Evolutionary conservation across 1,140 invertebrate species (phyloP), one percentile per base, ranked within the genome.

Genomic region (Harpegnathos saltator): DNA sequence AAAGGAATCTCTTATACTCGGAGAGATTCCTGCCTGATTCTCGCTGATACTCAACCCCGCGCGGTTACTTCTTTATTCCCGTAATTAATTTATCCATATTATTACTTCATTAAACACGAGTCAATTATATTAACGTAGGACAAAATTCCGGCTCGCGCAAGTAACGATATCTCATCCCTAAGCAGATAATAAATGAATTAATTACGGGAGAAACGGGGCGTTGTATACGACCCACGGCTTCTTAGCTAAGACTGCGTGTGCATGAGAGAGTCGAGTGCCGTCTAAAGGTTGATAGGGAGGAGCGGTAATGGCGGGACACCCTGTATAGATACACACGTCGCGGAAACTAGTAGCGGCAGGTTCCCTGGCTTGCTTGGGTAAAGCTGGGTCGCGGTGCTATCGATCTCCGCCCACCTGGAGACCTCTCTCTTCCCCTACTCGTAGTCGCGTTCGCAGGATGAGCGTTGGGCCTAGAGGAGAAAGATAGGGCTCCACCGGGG

Each of bases 391-490:
- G 89, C 89, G 85, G 90, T 91, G 83, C 91, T 94, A 94, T 93
- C 92, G 93, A 93, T 94, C 92, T 91, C 89, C 90, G 86, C 89
- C 92, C 90, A 93, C 92, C 92, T 92, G 91, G 87, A 89, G 90
- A 91, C 85, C 88, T 85, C 89, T 74, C 90, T 90, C 87, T 90
- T 85, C 88, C 78, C 85, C 75, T 84, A 71, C 81, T 84, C 80
- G 38, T 75, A 87, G 69, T 82, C 63, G 61, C 77, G 72, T 56
- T 85, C 73, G 83, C 89, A 81, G 89, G 86, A 91, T 86, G 86
- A 90, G 61, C 85, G 71, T 68, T 65, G 83, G 59, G 81, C 56
- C 75, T 83, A 44, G 61, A 65, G 26, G 29, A 78, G 56, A 68
- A 83, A 68, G 73, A 77, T 56, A 56, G 17, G 26, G 63, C 44